Base-by-base conservation (phyloP, 2,113 vertebrate genomes). In the Rhegmatorhina hoffmannsi region DNA sequence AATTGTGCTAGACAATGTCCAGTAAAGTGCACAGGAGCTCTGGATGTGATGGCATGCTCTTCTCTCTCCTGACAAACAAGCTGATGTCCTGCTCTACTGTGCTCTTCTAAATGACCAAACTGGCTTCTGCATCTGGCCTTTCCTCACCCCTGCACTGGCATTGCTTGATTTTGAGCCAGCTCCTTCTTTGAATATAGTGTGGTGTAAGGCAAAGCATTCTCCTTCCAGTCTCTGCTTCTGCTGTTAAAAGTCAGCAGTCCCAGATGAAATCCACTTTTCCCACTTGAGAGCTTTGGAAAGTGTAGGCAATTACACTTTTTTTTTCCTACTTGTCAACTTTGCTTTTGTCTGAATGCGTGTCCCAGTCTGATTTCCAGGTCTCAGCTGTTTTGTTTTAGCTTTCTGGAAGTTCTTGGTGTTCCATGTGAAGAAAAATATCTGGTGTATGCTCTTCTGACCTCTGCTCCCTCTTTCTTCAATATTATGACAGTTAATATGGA, bases 401-500 rank as follows among this genome's bases (percentile, higher is more conserved):
- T 31, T 94, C 72, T 78, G 43, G 59, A 93, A 92, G 20, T 74
- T 90, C 68, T 66, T 84, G 34, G 34, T 58, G 47, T 33, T 78
- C 60, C 24, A 56, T 6, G 40, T 56, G 26, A 43, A 87, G 77
- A 94, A 69, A 68, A 87, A 92, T 8, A 21, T 13, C 44, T 87
- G 34, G 9, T 81, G 33, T n/a, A 33, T 55, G 66, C 44, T 52
- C 34, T 92, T 68, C 47, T 92, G 68, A 64, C 84, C 91, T 67
- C 44, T 2, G 5, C 15, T 34, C 34, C 44, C 34, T 64, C 64
- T 82, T 78, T 56, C 80, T 68, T 68, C 60, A 24, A 17, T 60
- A 40, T 84, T 72, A 68, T 64, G 84, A 84, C 86, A 87, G 77
- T 72, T 91, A 74, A 81, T 92, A 89, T 52, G 86, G 92, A 89